phyloP scores from a whole-genome alignment of 1,140 invertebrate genomes.

The Cyclargus thomasi region DNA sequence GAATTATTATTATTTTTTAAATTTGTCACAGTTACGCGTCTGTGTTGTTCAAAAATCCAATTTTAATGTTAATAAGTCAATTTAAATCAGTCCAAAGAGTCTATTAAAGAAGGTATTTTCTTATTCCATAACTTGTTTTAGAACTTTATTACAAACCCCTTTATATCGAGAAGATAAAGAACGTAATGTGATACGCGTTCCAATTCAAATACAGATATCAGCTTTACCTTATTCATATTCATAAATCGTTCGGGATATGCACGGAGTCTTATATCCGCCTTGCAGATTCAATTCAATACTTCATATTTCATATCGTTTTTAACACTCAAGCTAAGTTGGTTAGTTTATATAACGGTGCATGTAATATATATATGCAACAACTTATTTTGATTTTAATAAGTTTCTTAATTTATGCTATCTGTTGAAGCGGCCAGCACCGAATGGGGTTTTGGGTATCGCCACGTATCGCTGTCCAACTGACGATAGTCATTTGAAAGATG shows the following conservation, averaged over 20 bases:
- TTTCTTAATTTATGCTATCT: no score
- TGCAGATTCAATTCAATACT: constrained; percentile 12
- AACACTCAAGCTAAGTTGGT: background rate
- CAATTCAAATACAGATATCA: constrained; percentile 14
- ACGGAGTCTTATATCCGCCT: constrained; percentile 11
- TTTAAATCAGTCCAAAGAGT: no score
- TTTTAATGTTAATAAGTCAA: no score
- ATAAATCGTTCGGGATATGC: constrained; percentile 11
- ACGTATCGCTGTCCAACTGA: no score
- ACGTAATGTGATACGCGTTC: constrained; percentile 2
- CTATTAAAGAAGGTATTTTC: background rate
- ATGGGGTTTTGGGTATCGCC: no score
- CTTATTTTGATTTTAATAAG: no score
- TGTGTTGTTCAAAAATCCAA: no score
- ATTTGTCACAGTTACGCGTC: no score
- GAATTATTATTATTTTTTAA: no score
- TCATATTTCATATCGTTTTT: constrained; percentile 12
- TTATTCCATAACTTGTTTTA: background rate
- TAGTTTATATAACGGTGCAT: background rate
- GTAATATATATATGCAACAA: background rate
- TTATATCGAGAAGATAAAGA: constrained; percentile 8
- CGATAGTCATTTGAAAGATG: no score
- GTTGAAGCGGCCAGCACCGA: no score
- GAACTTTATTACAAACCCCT: background rate
- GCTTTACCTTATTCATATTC: constrained; percentile 12